Evolutionary conservation across 2,888 invertebrate genomes (phyloP).

Genomic region (Abrostola triplasia): DNA sequence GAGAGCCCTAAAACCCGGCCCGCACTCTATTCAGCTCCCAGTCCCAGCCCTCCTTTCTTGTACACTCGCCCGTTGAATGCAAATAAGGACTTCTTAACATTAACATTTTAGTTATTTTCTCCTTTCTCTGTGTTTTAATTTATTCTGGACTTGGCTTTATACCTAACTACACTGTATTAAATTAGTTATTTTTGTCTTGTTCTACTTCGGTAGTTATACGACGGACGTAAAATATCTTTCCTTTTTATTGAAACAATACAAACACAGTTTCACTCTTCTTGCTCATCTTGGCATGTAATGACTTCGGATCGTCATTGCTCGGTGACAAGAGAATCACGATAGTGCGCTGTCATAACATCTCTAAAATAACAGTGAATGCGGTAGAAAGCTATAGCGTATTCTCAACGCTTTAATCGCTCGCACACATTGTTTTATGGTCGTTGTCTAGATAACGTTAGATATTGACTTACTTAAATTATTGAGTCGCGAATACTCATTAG

Average conservation of each 20-base stretch:
- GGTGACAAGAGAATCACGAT: conserved; percentile 54
- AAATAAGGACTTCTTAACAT: conserved; percentile 72
- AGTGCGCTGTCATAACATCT: conserved; percentile 51
- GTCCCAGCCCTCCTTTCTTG: conserved; percentile 61
- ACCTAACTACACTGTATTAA: conserved; percentile 26
- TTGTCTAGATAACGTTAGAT: too few relatives aligned
- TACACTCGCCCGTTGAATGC: conserved; percentile 74
- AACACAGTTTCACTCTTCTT: conserved; percentile 50
- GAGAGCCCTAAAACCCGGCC: conserved; percentile 80
- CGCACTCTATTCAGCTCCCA: conserved; percentile 59
- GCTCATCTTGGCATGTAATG: conserved; percentile 63
- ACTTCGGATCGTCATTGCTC: conserved; percentile 58
- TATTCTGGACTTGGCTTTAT: conserved; percentile 58
- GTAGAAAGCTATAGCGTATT: conserved; percentile 17
- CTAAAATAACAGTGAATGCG: conserved; percentile 44
- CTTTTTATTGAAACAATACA: conserved; percentile 53
- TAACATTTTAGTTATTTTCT: conserved; percentile 68
- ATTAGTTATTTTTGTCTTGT: conserved; percentile 34
- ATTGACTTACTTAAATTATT: too few relatives aligned
- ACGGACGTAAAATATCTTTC: conserved; percentile 41
- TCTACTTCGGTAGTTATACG: conserved; percentile 34
- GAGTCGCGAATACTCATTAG: too few relatives aligned
- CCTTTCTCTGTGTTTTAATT: conserved; percentile 58
- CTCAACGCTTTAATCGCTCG: neutral
- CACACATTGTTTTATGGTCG: too few relatives aligned